Evolutionary conservation across 2,888 invertebrate species (phyloP).

Genomic region (Amiota mariae): DNA sequence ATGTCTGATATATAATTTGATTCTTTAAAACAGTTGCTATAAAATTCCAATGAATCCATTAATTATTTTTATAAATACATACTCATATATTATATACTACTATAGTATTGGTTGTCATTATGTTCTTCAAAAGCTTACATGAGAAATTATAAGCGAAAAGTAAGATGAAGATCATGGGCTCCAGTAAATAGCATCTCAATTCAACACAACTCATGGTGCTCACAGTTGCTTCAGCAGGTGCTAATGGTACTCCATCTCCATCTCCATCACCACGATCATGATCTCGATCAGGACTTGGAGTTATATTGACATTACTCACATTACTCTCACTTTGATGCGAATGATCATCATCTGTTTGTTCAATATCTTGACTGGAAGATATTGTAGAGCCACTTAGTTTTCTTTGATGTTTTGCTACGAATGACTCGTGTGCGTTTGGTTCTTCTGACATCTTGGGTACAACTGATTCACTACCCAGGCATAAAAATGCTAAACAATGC

Average conservation of each 20-base stretch:
- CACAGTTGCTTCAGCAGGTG: background rate
- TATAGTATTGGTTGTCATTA: background rate
- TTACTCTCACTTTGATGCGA: background rate
- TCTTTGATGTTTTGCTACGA: conserved; percentile 2
- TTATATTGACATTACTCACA: background rate
- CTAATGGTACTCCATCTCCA: too few species aligned
- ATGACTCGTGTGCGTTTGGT: conserved; percentile 13
- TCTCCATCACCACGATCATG: too few species aligned
- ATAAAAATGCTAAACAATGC: too few species aligned
- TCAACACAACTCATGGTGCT: background rate
- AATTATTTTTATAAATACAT: too few species aligned
- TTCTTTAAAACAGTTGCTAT: conserved; percentile 76
- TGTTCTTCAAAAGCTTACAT: conserved; percentile 53
- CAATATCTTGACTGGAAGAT: background rate
- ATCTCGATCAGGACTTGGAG: background rate
- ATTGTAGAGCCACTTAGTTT: background rate
- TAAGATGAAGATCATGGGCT: conserved; percentile 64
- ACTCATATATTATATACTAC: too few species aligned
- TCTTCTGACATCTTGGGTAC: background rate
- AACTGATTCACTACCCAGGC: conserved; percentile 1
- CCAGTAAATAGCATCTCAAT: conserved; percentile 53
- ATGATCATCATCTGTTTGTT: too few species aligned
- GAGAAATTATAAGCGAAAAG: conserved; percentile 70
- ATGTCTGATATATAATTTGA: conserved; percentile 81
- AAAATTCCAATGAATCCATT: conserved; percentile 15